phyloP scores from a whole-genome alignment of 2,113 vertebrate species.

The Myiopsitta monachus region DNA sequence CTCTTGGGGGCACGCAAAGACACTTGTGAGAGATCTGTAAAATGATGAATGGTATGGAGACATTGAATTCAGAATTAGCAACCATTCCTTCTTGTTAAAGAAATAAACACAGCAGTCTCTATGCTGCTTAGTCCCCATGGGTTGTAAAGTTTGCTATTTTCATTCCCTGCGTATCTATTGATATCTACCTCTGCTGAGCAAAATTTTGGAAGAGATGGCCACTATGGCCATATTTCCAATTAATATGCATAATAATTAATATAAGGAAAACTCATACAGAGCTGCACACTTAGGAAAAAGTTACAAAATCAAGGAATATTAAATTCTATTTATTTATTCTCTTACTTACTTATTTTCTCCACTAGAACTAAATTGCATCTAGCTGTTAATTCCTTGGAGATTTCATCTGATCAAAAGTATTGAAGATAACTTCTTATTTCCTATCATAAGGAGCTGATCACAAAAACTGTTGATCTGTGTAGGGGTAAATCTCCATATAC shows the following conservation, averaged over 20 bases:
- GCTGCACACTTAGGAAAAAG: neutral
- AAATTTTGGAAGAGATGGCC: neutral
- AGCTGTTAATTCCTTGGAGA: neutral
- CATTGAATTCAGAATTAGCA: neutral
- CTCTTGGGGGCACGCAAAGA: neutral
- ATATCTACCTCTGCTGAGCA: neutral
- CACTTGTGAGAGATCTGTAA: accelerated
- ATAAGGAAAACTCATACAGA: neutral
- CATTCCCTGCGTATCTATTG: neutral
- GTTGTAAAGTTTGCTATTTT: neutral
- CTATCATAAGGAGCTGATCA: neutral
- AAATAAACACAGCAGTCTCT: neutral
- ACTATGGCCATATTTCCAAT: neutral
- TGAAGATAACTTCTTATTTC: neutral
- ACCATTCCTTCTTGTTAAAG: neutral
- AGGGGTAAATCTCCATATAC: neutral
- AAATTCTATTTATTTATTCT: neutral
- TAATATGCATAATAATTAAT: neutral
- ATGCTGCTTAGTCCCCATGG: neutral
- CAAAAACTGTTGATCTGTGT: neutral
- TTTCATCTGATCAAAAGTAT: neutral
- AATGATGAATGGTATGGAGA: neutral
- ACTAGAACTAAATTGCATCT: neutral
- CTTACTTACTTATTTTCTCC: neutral
- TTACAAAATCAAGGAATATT: neutral